Evolutionary conservation across 2,113 vertebrate genomes (phyloP).

Genomic region (Orthonyx spaldingii): DNA sequence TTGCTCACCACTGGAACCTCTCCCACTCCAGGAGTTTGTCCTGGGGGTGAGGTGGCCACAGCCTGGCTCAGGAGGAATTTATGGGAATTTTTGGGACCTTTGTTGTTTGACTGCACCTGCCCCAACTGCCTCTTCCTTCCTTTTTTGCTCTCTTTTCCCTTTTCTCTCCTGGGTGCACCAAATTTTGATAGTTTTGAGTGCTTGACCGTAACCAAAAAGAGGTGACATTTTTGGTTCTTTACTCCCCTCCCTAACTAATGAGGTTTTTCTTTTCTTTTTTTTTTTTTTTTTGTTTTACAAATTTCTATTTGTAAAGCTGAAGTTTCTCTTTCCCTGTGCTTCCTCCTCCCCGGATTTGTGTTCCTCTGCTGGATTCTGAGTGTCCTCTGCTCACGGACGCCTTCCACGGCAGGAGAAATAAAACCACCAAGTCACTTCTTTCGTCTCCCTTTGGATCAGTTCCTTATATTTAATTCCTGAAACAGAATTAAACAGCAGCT

Average conservation of each 20-base stretch:
- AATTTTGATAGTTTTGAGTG: background rate
- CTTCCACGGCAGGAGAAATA: background rate
- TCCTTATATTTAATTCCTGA: background rate
- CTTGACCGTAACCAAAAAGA: background rate
- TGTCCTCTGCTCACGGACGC: background rate
- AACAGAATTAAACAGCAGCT: background rate
- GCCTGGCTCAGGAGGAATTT: background rate
- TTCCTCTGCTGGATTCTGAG: background rate
- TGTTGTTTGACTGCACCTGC: background rate
- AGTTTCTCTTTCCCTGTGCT: background rate
- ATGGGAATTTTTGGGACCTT: background rate
- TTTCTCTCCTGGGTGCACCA: background rate
- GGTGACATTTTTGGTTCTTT: background rate
- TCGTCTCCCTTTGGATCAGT: background rate
- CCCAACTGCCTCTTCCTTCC: background rate
- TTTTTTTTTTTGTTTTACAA: background rate
- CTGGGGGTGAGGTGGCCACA: background rate
- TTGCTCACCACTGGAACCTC: background rate
- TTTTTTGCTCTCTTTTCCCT: background rate
- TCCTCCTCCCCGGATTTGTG: background rate
- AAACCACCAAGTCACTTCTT: background rate
- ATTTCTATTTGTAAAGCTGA: background rate
- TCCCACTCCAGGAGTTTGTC: background rate
- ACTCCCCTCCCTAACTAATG: background rate
- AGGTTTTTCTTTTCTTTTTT: background rate